phyloP scores from a whole-genome alignment of 2,797 vertebrate genomes.

The Catostomus latipinnis region DNA sequence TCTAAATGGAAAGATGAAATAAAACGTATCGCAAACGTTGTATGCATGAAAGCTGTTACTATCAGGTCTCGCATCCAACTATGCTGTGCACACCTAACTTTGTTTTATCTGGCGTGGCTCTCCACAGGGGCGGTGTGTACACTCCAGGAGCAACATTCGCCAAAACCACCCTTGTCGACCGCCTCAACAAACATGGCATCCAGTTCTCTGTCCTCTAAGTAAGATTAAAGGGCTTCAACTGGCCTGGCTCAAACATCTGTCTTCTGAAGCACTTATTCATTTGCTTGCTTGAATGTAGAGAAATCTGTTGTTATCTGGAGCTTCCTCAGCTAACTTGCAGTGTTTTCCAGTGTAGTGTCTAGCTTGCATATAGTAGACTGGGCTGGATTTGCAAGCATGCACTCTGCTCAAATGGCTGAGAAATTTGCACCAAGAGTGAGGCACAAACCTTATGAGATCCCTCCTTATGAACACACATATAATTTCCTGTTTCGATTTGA shows the following conservation, averaged over 20 bases:
- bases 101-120: not conserved
- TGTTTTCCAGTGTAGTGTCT: slow-evolving; percentile 14
- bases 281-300: slow-evolving; percentile 17
- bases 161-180: slow-evolving; percentile 89
- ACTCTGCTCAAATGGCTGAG: slow-evolving; percentile 5
- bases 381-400: slow-evolving; percentile 16
- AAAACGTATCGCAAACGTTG: no score
- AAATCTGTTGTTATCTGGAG: slow-evolving; percentile 2
- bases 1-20: no score
- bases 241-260: slow-evolving; percentile 8
- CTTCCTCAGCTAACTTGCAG: not conserved
- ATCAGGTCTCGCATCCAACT: not conserved
- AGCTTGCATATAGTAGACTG: slow-evolving; percentile 1
- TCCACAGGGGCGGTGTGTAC: slow-evolving; percentile 91
- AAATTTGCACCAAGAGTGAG: not conserved
- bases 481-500: not conserved
- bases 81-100: not conserved
- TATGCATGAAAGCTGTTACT: no score
- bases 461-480: not conserved
- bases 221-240: slow-evolving; percentile 54
- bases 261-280: not conserved
- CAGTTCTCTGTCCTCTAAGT: slow-evolving; percentile 88
- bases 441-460: not conserved
- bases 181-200: slow-evolving; percentile 88
- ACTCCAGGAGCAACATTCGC: slow-evolving; percentile 90